Percentiles rank a stretch among this genome's conserved stretches.
These are phyloP conservation scores for Blastobasis adustella DNA, from an alignment of 2,888 invertebrate species.

Conservation along the genomic window DNA sequence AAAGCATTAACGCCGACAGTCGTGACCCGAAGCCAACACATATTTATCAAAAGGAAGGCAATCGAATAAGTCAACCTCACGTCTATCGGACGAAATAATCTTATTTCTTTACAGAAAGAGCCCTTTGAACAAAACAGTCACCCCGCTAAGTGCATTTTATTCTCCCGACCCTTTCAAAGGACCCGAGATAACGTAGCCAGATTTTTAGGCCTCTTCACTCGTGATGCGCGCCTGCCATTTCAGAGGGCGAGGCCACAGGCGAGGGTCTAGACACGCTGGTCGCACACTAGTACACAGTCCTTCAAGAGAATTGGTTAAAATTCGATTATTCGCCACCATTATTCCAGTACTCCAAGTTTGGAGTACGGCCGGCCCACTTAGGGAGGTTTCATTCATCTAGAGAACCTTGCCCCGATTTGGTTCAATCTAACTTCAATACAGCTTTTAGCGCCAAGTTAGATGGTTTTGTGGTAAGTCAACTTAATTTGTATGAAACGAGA, in stretches of 20 bases:
- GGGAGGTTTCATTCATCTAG: constrained; percentile 30
- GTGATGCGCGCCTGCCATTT: neutral
- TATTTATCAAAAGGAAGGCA: constrained; percentile 21
- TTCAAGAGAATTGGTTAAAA: constrained; percentile 52
- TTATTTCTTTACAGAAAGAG: constrained; percentile 36
- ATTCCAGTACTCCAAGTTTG: constrained; percentile 45
- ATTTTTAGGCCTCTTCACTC: neutral
- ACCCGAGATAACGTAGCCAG: constrained; percentile 21
- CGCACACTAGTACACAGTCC: constrained; percentile 25
- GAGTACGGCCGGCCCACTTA: constrained; percentile 38
- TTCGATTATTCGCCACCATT: constrained; percentile 56
- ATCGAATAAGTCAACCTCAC: constrained; percentile 25
- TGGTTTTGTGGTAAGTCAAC: no score
- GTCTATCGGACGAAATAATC: constrained; percentile 44
- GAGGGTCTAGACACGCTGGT: constrained; percentile 23
- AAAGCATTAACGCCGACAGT: no score
- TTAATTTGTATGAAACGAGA: no score
- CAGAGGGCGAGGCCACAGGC: neutral
- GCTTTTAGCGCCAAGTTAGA: neutral
- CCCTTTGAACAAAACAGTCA: constrained; percentile 45
- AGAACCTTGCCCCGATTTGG: constrained; percentile 31
- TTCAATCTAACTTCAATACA: constrained; percentile 39
- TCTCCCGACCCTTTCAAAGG: constrained; percentile 43
- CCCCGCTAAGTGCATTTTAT: constrained; percentile 57
- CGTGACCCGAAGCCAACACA: no score